Evolutionary conservation across 2,888 invertebrate species (phyloP), one percentile per base, ranked within the genome.

Genomic region (Nematopogon swammerdamellus): DNA sequence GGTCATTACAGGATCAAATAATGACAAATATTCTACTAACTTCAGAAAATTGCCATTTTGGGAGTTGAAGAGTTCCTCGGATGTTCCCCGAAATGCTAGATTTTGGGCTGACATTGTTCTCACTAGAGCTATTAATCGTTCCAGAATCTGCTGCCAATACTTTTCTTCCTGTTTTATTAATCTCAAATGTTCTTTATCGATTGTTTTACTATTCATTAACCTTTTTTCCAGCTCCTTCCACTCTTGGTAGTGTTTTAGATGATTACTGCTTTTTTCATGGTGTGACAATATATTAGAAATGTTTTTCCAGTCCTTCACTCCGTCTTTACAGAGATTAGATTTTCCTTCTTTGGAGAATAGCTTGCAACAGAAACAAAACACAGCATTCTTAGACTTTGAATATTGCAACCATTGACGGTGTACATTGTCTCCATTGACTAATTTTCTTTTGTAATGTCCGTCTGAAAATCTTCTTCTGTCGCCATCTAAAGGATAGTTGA

Each of bases 11-110:
- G 46, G 20, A 46, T 53, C 51, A 47, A 49, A 50, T 19, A 49
- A 19, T 19, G 19, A 19, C 25, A 46, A 20, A n/a, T 19, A 20
- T 20, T 45, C 17, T 14, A 46, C 46, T 51, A 54, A 45, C 16
- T 52, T 53, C 18, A 56, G 50, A 50, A 57, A 56, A 52, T 53
- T 53, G 42, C 55, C 53, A 53, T 56, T 51, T 52, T 57, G 51
- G 20, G 48, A 42, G 43, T 46, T 50, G 45, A 48, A 52, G 14
- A 53, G 18, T 19, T 49, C 29, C 51, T 53, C 44, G 52, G 49
- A 50, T 53, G 25, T 51, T 29, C 53, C 54, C 36, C 55, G 49
- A 50, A 56, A 57, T 45, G 54, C 49, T 45, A 56, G 48, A 52
- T 53, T 54, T 29, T 54, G 52, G 36, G 53, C 45, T 44, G 50